phyloP scores from a whole-genome alignment of 1,140 invertebrate species.

The Sminthurinus signatus region DNA sequence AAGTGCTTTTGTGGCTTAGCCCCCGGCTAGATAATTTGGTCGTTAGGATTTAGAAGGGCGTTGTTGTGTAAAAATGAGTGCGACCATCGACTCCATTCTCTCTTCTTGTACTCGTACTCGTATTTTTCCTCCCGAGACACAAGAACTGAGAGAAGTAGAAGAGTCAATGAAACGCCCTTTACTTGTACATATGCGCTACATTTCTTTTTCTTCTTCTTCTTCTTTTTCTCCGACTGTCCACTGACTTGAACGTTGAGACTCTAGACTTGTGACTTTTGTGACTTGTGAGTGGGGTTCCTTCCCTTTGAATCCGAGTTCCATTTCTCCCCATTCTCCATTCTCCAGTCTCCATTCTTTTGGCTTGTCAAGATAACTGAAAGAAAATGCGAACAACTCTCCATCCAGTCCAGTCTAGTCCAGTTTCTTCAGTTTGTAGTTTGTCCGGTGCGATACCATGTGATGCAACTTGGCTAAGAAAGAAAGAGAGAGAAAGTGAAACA shows the following conservation, averaged over 20 bases:
- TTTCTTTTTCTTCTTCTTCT: constrained; percentile 20
- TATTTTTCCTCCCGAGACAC: no score
- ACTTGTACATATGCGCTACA: constrained; percentile 37
- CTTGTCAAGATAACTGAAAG: constrained; percentile 39
- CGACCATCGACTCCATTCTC: neutral
- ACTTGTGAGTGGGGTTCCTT: no score
- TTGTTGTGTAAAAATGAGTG: constrained; percentile 41
- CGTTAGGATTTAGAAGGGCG: constrained; percentile 43
- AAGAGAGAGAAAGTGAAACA: no score
- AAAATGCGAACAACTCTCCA: constrained; percentile 1
- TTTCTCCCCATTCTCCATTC: constrained; percentile 21
- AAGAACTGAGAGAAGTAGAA: no score
- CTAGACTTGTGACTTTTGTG: no score
- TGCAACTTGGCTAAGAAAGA: no score
- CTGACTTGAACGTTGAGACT: no score
- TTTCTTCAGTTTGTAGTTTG: no score
- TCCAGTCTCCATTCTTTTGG: neutral
- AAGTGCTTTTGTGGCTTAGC: constrained; percentile 41
- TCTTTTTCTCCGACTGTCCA: neutral
- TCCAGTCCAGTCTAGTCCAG: constrained; percentile 1
- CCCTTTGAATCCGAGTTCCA: constrained; percentile 34
- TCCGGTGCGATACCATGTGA: no score
- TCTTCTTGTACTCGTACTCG: no score
- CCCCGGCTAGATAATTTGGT: constrained; percentile 43
- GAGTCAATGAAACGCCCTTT: constrained; percentile 25